phyloP scores from a whole-genome alignment of 2,888 invertebrate genomes.

The Achlya flavicornis region DNA sequence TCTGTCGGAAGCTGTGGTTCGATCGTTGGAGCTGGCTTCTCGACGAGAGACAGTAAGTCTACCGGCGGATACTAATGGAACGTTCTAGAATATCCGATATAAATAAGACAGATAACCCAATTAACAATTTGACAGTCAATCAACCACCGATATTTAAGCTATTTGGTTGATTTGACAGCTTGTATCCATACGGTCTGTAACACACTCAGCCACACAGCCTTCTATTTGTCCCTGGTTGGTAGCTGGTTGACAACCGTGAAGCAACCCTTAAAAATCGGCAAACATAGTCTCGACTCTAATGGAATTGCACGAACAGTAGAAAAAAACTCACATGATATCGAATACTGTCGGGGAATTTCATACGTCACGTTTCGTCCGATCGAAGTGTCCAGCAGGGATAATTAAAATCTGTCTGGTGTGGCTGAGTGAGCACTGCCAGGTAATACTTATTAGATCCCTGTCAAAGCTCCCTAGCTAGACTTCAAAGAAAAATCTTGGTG shows the following conservation, averaged over 20 bases:
- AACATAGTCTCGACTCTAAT: no score
- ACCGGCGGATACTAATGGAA: not conserved
- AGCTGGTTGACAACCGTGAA: no score
- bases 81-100: not conserved
- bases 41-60: constrained; percentile 64
- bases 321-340: not conserved
- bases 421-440: not conserved
- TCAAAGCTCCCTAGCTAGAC: not conserved
- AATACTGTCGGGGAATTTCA: not conserved
- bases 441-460: not conserved
- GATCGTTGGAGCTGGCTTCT: constrained; percentile 77
- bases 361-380: not conserved
- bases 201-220: no score
- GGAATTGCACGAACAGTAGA: not conserved
- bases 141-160: no score
- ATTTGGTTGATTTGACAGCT: no score
- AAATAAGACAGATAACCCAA: not conserved
- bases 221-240: no score
- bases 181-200: no score
- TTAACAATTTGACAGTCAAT: no score
- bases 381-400: constrained; percentile 1
- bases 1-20: constrained; percentile 68
- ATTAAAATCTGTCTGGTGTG: constrained; percentile 1
- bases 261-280: no score
- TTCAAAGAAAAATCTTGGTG: not conserved